These are phyloP conservation scores for Heliocidaris erythrogramma DNA, from an alignment of 35 echinoderm and acorn worm species.

Conservation along the genomic window DNA sequence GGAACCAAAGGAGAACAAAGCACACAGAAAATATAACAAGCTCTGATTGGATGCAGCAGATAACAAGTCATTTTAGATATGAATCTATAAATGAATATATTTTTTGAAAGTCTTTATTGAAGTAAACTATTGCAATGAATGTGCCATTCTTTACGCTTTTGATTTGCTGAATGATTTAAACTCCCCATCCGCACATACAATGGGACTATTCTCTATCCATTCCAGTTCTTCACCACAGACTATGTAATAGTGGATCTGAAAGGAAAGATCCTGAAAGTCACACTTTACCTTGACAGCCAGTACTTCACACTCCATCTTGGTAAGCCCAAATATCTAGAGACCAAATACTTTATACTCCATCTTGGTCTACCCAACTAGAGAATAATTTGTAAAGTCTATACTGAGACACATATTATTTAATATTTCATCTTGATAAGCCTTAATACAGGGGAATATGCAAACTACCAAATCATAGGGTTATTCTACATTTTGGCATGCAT, in stretches of 20 bases:
- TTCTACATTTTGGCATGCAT: no score
- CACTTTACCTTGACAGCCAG: constrained; percentile 69
- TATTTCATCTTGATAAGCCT: background rate
- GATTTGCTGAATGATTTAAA: background rate
- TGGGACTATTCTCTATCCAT: background rate
- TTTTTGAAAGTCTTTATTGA: no score
- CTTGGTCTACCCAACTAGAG: background rate
- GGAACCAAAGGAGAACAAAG: no score
- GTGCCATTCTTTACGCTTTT: no score
- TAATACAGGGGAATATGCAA: background rate
- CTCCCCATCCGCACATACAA: background rate
- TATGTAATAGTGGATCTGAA: constrained; percentile 67
- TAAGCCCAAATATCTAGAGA: constrained; percentile 39
- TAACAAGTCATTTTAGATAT: no score
- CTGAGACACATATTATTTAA: background rate
- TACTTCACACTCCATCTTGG: constrained; percentile 73
- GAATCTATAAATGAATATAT: no score
- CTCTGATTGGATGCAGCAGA: no score
- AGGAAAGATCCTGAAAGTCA: constrained; percentile 53
- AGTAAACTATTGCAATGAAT: no score
- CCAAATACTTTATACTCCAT: background rate
- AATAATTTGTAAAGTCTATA: background rate
- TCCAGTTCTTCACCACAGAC: constrained; percentile 58
- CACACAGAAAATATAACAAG: no score
- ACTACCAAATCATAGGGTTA: no score